These are phyloP conservation scores for Drosophila persimilis DNA, from an alignment of 1,140 invertebrate species.

Conservation along the genomic window DNA sequence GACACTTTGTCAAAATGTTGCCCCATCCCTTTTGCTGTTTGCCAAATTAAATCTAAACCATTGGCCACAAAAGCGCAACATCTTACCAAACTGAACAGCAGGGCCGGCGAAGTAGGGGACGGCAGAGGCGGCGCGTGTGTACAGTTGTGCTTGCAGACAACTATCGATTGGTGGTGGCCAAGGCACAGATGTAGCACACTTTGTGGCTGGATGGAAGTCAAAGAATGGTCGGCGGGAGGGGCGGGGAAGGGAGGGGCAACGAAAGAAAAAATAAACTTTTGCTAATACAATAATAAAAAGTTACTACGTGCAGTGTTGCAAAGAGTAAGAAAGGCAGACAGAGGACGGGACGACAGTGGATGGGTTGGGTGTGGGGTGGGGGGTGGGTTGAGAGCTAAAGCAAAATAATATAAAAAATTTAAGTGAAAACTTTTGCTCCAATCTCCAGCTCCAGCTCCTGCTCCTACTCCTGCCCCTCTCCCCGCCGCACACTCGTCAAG, in stretches of 20 bases:
- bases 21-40: conserved; percentile 53
- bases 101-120: not conserved
- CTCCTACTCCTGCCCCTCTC: conserved; percentile 1
- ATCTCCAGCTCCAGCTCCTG: too few species aligned
- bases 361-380: not conserved
- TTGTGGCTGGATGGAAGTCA: conserved; percentile 39
- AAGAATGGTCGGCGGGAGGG: conserved; percentile 25
- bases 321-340: conserved; percentile 1
- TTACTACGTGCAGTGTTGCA: conserved; percentile 71
- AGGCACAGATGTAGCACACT: conserved; percentile 39
- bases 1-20: conserved; percentile 55
- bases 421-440: conserved; percentile 62
- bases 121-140: conserved; percentile 13
- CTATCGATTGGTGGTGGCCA: conserved; percentile 46
- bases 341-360: too few species aligned
- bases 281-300: conserved; percentile 79
- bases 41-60: conserved; percentile 59
- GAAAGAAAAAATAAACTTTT: conserved; percentile 66
- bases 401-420: conserved; percentile 59
- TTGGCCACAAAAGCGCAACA: conserved; percentile 45
- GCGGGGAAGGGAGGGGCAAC: not conserved
- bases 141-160: conserved; percentile 54
- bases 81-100: conserved; percentile 22
- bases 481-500: conserved; percentile 34
- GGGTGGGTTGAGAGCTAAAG: conserved; percentile 1